Base-by-base conservation (phyloP, 2,888 invertebrate species). In the Drosophila stalkeri region DNA sequence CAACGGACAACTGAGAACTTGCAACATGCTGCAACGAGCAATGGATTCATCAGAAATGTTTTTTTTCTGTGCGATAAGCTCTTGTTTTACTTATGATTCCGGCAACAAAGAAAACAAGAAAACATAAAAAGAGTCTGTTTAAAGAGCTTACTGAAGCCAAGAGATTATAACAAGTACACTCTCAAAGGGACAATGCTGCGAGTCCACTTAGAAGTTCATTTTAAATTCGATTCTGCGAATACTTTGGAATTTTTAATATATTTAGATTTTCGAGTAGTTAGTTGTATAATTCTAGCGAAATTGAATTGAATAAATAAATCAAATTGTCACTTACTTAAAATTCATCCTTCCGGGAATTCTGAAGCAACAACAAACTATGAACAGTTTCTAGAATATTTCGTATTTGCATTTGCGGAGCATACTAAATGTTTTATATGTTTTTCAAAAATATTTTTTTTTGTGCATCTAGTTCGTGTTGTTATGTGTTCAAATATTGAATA, bases 1-100 rank as follows among this genome's bases (percentile, higher is more conserved):
- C 75, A 65, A 44, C 43, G 47, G 43, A 51, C 75, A 44, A 20
- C 11, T 3, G 20, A 27, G 27, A 47, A 47, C 47, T 31, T n/a
- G 49, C 31, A 31, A 49, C 31, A n/a, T 16, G 47, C 27, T 31
- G 60, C 78, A 64, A 33, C 9, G n/a, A 23, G 31, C 47, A 14
- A 33, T 59, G 61, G 44, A 66, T 71, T 77, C 57, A 64, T 64
- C 41, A 41, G 23, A 20, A 56, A 64, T 70, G 63, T 76, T 75
- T 70, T 70, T 65, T 75, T 70, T 70, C 63, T 77, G 44, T 16
- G 49, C 51, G 52, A 69, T 69, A 69, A 62, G 56, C 56, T 39
- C 23, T 72, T 60, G 61, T 56, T 33, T 43, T 35, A 14, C 44
- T 72, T 74, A 20, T 44, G 47, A 55, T 52, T 56, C 9, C 35